Conservation (phyloP, 2,797 vertebrate genomes). For the Ispidina lecontei region DNA sequence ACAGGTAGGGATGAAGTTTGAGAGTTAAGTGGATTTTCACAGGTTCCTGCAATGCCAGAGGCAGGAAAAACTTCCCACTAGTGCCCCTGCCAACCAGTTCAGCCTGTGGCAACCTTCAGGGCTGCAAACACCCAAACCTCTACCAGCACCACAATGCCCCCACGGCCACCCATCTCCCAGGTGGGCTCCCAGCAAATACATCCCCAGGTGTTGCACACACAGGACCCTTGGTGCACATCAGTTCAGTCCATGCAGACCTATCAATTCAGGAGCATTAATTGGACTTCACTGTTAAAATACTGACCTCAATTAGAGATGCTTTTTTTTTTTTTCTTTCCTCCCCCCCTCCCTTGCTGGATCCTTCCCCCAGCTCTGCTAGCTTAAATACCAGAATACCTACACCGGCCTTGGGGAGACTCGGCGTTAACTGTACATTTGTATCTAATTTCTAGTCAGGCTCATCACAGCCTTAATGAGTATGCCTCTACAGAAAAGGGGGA, state of each 20-base stretch:
- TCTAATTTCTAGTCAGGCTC: conserved; percentile 18
- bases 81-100: not conserved
- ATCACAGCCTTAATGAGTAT: not conserved
- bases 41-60: not conserved
- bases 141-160: not conserved
- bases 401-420: not conserved
- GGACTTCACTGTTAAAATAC: conserved; percentile 39
- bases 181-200: not conserved
- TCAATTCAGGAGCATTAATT: conserved; percentile 49
- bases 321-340: not conserved
- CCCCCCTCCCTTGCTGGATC: not conserved
- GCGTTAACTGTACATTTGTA: conserved; percentile 18
- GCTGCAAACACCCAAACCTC: not conserved
- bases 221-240: not conserved
- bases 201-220: rapidly evolving
- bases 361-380: conserved; percentile 15
- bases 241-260: not conserved
- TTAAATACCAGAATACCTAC: conserved; percentile 48
- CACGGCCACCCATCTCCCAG: not conserved
- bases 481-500: not conserved
- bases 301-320: conserved; percentile 11
- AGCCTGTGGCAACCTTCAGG: not conserved
- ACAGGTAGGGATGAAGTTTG: rapidly evolving
- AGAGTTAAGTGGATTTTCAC: not conserved
- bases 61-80: not conserved